Base-by-base conservation (phyloP, 2,888 invertebrate species). In the Venustoraphidia nigricollis region DNA sequence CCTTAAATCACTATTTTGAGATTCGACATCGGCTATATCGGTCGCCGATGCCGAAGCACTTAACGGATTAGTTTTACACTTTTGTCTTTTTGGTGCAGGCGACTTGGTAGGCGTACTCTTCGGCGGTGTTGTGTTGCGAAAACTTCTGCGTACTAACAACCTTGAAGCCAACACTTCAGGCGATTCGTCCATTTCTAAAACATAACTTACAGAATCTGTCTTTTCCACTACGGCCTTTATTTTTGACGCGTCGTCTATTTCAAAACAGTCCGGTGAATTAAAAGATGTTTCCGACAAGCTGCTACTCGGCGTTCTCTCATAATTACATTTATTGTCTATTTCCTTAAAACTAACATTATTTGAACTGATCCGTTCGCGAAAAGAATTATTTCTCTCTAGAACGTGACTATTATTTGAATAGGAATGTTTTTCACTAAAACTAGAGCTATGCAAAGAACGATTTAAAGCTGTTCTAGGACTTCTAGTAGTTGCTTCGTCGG, bases 121-220 rank as follows among this genome's bases (percentile, higher is more conserved):
- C 8, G 65, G 72, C 53, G 75, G 66, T 3, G 65, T 63, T 2
- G 65, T 57, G 49, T 67, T 66, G 49, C 83, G 74, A 66, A 83
- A 78, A 17, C 82, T 83, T 41, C 81, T 72, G 36, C 82, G 70
- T 8, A 84, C 78, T 27, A 27, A 27, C 60, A 84, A 71, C 56
- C 83, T 76, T 44, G 79, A 76, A 41, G 82, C 82, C 39, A 82
- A 76, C 53, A 77, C 79, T 58, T 84, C 82, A 0, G 84, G 81
- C 10, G 80, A 76, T 58, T 80, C 79, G 50, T 78, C 76, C 61
- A 90, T 81, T 62, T 89, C 88, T 35, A 89, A 69, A 13, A 89
- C 86, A 79, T 86, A 90, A 59, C 88, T 86, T 38, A 90, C 86
- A 0, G 88, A 89, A 63, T 88, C 89, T 48, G 80, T 82, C 62